phyloP scores from a whole-genome alignment of 2,888 invertebrate species.

The Ethmia dodecea region DNA sequence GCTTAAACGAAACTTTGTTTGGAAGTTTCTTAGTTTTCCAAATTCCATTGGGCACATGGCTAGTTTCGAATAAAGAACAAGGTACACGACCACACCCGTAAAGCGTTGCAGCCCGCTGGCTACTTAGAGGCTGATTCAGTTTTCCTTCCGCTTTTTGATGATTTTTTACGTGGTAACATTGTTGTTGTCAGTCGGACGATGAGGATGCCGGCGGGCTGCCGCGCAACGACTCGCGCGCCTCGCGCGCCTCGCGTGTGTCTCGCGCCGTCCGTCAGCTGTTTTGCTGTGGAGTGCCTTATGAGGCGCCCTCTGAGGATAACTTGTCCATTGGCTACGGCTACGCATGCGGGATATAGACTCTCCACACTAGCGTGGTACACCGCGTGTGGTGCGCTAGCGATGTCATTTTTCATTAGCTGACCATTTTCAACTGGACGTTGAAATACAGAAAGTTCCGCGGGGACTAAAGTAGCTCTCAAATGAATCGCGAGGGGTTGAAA shows the following conservation, averaged over 20 bases:
- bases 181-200: constrained; percentile 55
- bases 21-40: no score
- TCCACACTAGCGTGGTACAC: constrained; percentile 13
- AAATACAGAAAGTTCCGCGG: constrained; percentile 13
- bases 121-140: no score
- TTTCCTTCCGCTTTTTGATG: no score
- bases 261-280: constrained; percentile 57
- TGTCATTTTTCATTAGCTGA: constrained; percentile 35
- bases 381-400: constrained; percentile 19
- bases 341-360: constrained; percentile 37
- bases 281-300: constrained; percentile 58
- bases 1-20: no score
- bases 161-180: no score
- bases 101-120: no score
- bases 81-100: no score
- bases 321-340: constrained; percentile 30
- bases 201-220: constrained; percentile 69
- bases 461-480: no score
- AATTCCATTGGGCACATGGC: no score
- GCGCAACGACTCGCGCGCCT: constrained; percentile 53
- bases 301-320: constrained; percentile 54
- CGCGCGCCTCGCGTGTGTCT: constrained; percentile 51
- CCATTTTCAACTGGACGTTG: constrained; percentile 32
- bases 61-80: no score
- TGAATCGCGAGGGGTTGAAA: no score